These are phyloP conservation scores for Lutraria lutraria DNA, from an alignment of 2,888 invertebrate genomes.

Conservation along the genomic window DNA sequence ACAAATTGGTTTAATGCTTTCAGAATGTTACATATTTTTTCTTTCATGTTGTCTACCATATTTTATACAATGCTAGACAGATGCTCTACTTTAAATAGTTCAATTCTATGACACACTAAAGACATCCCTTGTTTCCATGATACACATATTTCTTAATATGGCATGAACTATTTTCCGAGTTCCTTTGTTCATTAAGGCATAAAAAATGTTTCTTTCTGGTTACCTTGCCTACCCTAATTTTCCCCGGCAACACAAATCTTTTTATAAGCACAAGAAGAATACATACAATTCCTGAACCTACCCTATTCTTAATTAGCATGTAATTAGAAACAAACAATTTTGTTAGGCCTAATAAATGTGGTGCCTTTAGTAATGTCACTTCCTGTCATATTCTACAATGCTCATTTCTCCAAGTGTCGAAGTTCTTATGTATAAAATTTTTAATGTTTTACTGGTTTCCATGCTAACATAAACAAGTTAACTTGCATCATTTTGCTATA, in stretches of 20 bases:
- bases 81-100: not conserved
- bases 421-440: not conserved
- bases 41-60: not conserved
- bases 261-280: too few relatives aligned
- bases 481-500: not conserved
- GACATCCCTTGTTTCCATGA: not conserved
- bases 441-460: not conserved
- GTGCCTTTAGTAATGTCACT: not conserved
- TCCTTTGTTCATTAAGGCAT: too few relatives aligned
- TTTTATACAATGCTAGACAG: slow-evolving; percentile 1
- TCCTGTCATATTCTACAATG: slow-evolving; percentile 6
- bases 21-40: not conserved
- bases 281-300: too few relatives aligned
- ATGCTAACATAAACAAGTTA: not conserved
- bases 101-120: slow-evolving; percentile 8
- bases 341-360: too few relatives aligned
- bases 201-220: too few relatives aligned
- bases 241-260: too few relatives aligned
- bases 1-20: slow-evolving; percentile 10
- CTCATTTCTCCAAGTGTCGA: not conserved
- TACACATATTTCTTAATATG: not conserved
- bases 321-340: too few relatives aligned
- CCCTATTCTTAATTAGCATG: too few relatives aligned
- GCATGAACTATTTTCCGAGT: not conserved
- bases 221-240: too few relatives aligned